Conservation (phyloP, 2,888 invertebrate species). For the Artemia sp. region DNA sequence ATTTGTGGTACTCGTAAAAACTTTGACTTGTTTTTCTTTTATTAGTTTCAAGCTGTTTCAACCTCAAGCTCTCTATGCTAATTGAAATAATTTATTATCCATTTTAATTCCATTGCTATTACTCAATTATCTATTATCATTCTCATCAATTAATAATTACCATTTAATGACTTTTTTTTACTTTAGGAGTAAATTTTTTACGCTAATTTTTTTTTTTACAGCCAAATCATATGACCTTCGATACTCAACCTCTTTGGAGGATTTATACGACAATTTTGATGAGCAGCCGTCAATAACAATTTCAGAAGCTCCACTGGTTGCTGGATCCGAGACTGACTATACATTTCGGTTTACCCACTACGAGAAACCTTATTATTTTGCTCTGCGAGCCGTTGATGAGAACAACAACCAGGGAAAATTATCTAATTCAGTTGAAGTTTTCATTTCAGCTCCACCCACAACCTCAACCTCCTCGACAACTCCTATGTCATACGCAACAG, state of each 20-base stretch:
- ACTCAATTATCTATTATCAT: no score
- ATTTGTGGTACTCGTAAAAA: no score
- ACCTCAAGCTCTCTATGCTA: no score
- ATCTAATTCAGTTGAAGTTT: constrained; percentile 40
- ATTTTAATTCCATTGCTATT: no score
- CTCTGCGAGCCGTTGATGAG: constrained; percentile 37
- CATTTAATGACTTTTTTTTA: no score
- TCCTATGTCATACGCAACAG: constrained; percentile 22
- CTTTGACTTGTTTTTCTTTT: no score
- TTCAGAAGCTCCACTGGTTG: constrained; percentile 32
- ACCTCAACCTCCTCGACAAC: constrained; percentile 36
- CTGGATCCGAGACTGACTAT: constrained; percentile 39
- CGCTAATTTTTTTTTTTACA: constrained; percentile 17
- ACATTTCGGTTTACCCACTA: constrained; percentile 36
- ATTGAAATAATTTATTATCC: no score
- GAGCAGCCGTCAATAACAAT: constrained; percentile 19
- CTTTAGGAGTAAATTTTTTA: no score
- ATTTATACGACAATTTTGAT: constrained; percentile 35
- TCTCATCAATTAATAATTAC: no score
- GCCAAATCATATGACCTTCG: constrained; percentile 39
- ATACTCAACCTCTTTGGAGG: constrained; percentile 29
- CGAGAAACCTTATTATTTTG: constrained; percentile 39
- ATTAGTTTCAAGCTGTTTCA: no score
- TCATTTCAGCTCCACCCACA: constrained; percentile 38
- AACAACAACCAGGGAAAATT: constrained; percentile 32